Percentiles rank a stretch among this genome's conserved stretches.
These are phyloP conservation scores for Ibidorhyncha struthersii DNA, from an alignment of 2,113 vertebrate species.

Conservation along the genomic window DNA sequence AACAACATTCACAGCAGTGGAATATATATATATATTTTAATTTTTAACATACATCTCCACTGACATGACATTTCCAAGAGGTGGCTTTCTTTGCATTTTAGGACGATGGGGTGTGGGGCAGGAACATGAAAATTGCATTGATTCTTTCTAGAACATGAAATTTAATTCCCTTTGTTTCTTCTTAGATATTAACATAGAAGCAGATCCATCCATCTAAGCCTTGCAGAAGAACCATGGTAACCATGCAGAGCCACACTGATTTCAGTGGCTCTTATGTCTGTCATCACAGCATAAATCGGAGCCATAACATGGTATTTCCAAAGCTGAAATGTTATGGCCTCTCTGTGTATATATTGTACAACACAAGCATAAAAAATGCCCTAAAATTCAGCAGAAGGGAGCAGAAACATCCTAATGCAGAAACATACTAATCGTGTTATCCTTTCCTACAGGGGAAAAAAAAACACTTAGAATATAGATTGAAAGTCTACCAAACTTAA, in stretches of 20 bases:
- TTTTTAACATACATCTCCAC: background rate
- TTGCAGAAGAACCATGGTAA: constrained; percentile 48
- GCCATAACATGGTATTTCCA: background rate
- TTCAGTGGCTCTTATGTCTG: background rate
- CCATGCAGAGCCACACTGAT: constrained; percentile 2
- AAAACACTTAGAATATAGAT: rapidly evolving
- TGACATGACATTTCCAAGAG: background rate
- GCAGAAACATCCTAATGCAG: background rate
- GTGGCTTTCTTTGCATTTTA: background rate
- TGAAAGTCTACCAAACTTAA: background rate
- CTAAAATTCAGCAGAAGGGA: background rate
- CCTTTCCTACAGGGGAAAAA: background rate
- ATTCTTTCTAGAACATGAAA: constrained; percentile 4
- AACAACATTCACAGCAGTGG: background rate
- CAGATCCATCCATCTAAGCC: background rate
- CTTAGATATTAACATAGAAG: background rate
- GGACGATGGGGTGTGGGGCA: background rate
- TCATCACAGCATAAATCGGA: constrained; percentile 2
- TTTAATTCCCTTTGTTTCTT: constrained; percentile 11
- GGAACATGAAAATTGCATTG: background rate
- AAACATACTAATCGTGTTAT: background rate
- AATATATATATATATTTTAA: background rate
- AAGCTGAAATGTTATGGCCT: background rate
- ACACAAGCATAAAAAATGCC: background rate
- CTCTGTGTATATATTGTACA: background rate